Evolutionary conservation across 2,797 vertebrate genomes (phyloP), one percentile per base, ranked within the genome.

Genomic region (Amblyraja radiata): DNA sequence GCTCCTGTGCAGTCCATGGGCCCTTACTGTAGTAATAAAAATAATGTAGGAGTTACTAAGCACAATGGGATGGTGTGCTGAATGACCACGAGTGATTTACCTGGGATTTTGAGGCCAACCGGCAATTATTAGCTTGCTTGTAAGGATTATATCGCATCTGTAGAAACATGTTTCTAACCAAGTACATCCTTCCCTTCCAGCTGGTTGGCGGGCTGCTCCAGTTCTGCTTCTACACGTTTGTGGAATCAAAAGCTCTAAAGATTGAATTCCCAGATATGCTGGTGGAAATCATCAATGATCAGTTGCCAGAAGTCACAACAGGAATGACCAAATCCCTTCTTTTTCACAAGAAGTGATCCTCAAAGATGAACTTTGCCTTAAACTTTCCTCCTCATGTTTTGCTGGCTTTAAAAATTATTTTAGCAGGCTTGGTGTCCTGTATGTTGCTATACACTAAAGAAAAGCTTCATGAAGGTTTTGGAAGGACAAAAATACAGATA

Each of bases 231-330:
- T 99, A 99, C 95, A 99, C 99, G 95, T 99, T 99, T 96, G 98
- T 98, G n/a, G 98, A 99, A 97, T 99, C 99, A 93, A 98, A 99
- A 96, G 98, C 98, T 94, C 96, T 99, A 95, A 99, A 99, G 96
- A 99, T 99, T 95, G 99, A 99, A 96, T 99, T 99, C 95, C 99
- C 99, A 0, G 99, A 99, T 77, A 99, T 99, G 99, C 96, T 99
- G 96, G 98, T 99, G 96, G 99, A 99, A 97, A 99, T 99, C 96
- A 99, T 99, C 96, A 99, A 98, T 92, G 98, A 99, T 97, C 99
- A 99, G 97, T 97, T 99, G 98, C 98, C 99, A 95, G 99, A 99
- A 97, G 99, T 99, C 97, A 98, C 99, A 95, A 98, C 98, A 0
- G 99, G 99, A 95, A 98, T 98, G 94, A 98, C 98, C 95, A 98